Evolutionary conservation across 2,888 invertebrate genomes (phyloP).

Genomic region (Drosophila crucigera): DNA sequence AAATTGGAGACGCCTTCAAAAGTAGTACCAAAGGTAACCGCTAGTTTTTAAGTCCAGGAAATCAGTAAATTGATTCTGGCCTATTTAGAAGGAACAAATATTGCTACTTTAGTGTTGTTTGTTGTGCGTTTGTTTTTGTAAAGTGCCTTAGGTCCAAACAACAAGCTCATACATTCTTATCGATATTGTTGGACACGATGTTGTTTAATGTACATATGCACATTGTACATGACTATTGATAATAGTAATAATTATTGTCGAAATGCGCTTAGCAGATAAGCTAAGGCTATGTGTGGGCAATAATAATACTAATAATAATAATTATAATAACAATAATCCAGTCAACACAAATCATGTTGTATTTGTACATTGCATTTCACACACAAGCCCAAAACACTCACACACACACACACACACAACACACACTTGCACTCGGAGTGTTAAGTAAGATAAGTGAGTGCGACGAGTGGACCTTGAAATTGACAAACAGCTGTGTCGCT

Average conservation of each 20-base stretch:
- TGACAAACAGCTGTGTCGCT: constrained; percentile 66
- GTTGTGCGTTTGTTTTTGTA: not conserved
- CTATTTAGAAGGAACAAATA: not conserved
- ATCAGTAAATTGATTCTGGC: not conserved
- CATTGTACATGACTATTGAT: constrained; percentile 58
- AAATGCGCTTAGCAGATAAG: constrained; percentile 70
- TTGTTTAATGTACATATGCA: constrained; percentile 27
- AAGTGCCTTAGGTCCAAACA: constrained; percentile 1
- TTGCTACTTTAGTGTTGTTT: not conserved
- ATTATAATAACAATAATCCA: constrained; percentile 30
- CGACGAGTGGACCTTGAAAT: constrained; percentile 66
- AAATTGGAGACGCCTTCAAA: not conserved
- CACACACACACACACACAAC: constrained; percentile 12
- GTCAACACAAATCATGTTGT: constrained; percentile 28
- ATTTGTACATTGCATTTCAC: constrained; percentile 37
- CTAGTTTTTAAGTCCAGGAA: not conserved
- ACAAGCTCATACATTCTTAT: constrained; percentile 34
- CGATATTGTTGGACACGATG: constrained; percentile 34
- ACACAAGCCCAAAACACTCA: constrained; percentile 13
- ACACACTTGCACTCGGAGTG: constrained; percentile 42
- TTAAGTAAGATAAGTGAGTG: constrained; percentile 62
- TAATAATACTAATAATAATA: constrained; percentile 29
- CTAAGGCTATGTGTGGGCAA: constrained; percentile 37
- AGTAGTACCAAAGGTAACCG: not conserved
- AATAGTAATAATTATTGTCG: constrained; percentile 61